phyloP scores from a whole-genome alignment of 2,797 vertebrate species.

The Heteromormyrus szaboi region DNA sequence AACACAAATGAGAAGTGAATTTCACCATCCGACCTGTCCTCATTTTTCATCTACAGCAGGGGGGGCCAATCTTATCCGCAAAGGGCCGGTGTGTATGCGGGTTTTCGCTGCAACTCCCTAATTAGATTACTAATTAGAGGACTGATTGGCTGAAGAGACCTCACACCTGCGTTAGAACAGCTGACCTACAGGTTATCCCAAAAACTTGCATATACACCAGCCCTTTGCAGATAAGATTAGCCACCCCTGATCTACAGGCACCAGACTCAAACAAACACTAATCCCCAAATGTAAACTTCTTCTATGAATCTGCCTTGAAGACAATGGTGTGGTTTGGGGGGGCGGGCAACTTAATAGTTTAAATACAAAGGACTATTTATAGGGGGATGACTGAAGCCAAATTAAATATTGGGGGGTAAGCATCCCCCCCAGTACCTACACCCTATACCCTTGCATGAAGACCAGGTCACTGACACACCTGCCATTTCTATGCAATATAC shows the following conservation, averaged over 20 bases:
- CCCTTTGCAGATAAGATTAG: too few relatives aligned
- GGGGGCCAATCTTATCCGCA: too few relatives aligned
- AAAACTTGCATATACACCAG: too few relatives aligned
- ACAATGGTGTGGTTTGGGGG: not conserved
- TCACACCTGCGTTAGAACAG: too few relatives aligned
- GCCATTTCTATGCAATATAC: not conserved
- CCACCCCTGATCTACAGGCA: not conserved
- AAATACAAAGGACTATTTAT: not conserved
- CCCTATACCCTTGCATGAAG: not conserved
- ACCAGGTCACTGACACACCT: not conserved
- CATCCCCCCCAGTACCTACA: not conserved
- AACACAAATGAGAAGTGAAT: not conserved
- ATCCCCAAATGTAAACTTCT: not conserved
- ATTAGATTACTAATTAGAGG: too few relatives aligned
- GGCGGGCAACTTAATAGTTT: not conserved
- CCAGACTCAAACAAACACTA: not conserved
- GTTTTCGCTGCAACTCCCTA: too few relatives aligned
- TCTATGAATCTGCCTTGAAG: not conserved
- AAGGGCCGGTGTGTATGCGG: too few relatives aligned
- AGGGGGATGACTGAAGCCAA: not conserved
- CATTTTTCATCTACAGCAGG: not conserved
- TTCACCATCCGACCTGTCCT: not conserved
- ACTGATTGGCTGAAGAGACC: too few relatives aligned
- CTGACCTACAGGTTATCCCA: too few relatives aligned
- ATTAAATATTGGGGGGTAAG: not conserved